Base-by-base conservation (phyloP, 2,113 vertebrate species). In the Camelus bactrianus region DNA sequence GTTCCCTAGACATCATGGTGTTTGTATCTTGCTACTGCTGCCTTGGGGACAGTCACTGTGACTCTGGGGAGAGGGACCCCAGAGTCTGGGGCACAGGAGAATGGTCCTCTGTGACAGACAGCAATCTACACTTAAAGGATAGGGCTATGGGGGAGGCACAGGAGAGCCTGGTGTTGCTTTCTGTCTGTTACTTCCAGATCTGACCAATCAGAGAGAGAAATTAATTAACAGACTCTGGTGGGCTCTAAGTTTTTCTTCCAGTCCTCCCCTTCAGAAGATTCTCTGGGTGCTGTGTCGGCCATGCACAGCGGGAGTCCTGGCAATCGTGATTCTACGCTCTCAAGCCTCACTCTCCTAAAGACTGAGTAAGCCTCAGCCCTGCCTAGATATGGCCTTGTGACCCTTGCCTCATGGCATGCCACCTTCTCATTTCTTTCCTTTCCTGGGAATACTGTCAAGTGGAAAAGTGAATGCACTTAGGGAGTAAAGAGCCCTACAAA, bases 401-500 rank as follows among this genome's bases (percentile, higher is more conserved):
- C 3, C 24, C 42, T 81, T 70, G 24, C 28, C 19, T 76, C 58
- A 30, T 10, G n/a, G n/a, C 5, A 60, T 56, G 4, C 3, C 8
- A 48, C 24, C 28, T 38, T 64, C 28, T 80, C 32, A 30, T 72
- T 88, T 77, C 54, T 81, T 76, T 82, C 17, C 28, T 60, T 46
- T 87, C 26, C 35, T 83, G 20, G 22, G n/a, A 90, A 28, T 70
- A 56, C 26, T 75, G 13, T n/a, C 19, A 81, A 93, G 70, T 54
- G 7, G 38, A 24, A 50, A 92, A 54, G 76, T 30, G 22, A 69
- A 7, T 52, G 8, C 16, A 87, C 12, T 90, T 94, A 56, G n/a
- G 73, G 32, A 82, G 46, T 13, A 77, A 79, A 96, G 70, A 60
- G 19, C 17, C 80, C 67, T n/a, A 83, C n/a, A 79, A 80, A 84